phyloP scores from a whole-genome alignment of 2,113 vertebrate species.

The Myiozetetes cayanensis region DNA sequence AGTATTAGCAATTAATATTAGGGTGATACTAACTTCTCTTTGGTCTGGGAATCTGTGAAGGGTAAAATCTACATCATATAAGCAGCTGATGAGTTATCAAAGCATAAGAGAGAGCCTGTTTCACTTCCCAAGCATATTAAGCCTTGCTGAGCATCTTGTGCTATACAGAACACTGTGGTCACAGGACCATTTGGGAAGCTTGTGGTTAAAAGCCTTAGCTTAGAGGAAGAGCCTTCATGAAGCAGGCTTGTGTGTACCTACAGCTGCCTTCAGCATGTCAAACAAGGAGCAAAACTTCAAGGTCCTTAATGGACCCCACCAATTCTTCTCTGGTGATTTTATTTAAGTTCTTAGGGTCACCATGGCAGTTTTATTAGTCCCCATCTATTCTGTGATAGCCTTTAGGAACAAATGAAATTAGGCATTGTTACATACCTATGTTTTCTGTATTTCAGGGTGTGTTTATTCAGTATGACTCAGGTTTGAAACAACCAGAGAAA shows the following conservation, averaged over 20 bases:
- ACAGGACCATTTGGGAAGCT: not conserved
- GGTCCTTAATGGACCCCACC: accelerated
- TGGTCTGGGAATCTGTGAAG: not conserved
- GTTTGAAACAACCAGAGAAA: not conserved
- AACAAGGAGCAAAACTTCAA: not conserved
- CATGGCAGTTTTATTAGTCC: not conserved
- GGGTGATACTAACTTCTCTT: not conserved
- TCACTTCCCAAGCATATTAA: not conserved
- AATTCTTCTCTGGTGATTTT: not conserved
- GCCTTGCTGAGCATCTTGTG: not conserved
- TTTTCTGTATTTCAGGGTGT: not conserved
- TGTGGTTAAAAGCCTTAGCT: not conserved
- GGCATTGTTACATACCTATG: accelerated
- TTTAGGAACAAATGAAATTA: not conserved
- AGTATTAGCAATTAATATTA: not conserved
- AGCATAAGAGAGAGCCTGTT: not conserved
- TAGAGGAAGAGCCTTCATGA: not conserved
- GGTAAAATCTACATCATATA: not conserved
- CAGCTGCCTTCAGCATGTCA: not conserved
- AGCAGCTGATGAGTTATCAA: not conserved
- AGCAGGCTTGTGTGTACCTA: not conserved
- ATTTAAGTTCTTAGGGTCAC: not conserved
- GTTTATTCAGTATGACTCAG: not conserved
- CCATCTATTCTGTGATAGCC: not conserved
- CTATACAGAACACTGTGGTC: accelerated